Evolutionary conservation across 2,888 invertebrate genomes (phyloP).

Genomic region (Temnothorax unifasciatus): DNA sequence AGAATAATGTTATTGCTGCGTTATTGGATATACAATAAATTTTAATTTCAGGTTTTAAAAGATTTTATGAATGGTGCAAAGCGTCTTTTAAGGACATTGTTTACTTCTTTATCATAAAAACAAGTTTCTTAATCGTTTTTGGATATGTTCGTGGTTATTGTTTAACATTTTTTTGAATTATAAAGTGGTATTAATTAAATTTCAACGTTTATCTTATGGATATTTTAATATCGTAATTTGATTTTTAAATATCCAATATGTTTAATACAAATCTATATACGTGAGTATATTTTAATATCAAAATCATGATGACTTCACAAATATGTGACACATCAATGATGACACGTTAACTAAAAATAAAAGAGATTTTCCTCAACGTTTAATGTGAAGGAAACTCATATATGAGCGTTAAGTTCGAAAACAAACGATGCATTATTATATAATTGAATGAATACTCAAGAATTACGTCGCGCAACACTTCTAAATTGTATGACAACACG

Average conservation of each 20-base stretch:
- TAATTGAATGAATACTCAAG: constrained; percentile 20
- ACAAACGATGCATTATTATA: neutral
- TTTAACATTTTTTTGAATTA: constrained; percentile 62
- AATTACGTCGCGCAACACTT: constrained; percentile 11
- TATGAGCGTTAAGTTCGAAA: neutral
- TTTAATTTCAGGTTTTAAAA: constrained; percentile 4
- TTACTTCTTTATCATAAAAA: constrained; percentile 47
- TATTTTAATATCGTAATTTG: constrained; percentile 9
- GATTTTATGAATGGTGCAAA: constrained; percentile 24
- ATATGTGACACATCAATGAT: constrained; percentile 7
- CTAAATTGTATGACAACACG: constrained; percentile 63
- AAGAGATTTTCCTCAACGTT: neutral
- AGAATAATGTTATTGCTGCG: constrained; percentile 31
- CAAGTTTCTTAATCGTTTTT: constrained; percentile 42
- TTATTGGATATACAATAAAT: constrained; percentile 13
- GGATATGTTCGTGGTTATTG: constrained; percentile 64
- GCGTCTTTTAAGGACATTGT: constrained; percentile 38
- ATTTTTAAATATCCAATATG: constrained; percentile 2
- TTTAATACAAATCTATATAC: constrained; percentile 20
- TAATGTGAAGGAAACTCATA: neutral
- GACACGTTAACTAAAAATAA: neutral
- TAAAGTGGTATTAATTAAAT: constrained; percentile 59
- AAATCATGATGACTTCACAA: neutral
- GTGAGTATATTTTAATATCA: neutral
- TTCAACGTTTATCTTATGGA: constrained; percentile 14